Evolutionary conservation across 2,113 vertebrate genomes (phyloP), one percentile per base, ranked within the genome.

Genomic region (Sminthopsis crassicaudata): DNA sequence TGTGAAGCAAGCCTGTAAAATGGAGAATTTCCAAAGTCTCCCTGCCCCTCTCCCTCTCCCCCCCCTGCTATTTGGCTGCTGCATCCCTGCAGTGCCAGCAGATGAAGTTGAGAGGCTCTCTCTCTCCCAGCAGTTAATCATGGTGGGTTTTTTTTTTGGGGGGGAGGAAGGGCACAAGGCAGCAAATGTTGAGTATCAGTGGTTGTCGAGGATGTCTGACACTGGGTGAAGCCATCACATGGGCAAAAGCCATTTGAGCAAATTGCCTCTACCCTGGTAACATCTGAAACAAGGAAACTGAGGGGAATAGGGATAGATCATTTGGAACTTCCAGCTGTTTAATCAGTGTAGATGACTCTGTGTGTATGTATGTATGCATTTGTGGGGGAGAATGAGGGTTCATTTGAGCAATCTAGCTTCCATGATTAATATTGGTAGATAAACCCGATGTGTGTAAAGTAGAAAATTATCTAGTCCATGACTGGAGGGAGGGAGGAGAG

Each of bases 141-240:
- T 97, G 96, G 98, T 98, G 98, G 2, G 48, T 48, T 48, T 48
- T 48, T 50, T 50, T 50, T 94, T 97, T 48, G 30, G 67, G 60
- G 36, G 67, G 7, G 96, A 98, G 95, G 98, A 98, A 98, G 97
- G 97, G 98, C 98, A 98, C 97, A 98, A 98, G 97, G 96, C 98
- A 97, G 97, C 98, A 98, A 98, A 97, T 97, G 97, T 97, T 98
- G 96, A 97, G 96, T 97, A 98, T 97, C 98, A 97, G 97, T 98
- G 98, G 97, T 96, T 98, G 98, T 97, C 97, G 97, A 98, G 98
- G 98, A 98, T 98, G 96, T 97, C 96, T 98, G 98, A 98, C 98
- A 98, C 97, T 97, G 97, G 94, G 95, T 97, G 98, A 98, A 93
- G 96, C 97, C 97, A 97, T 96, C 90, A 96, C 94, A 96, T 95